phyloP scores from a whole-genome alignment of 2,113 vertebrate species.

The Cathartes aura region DNA sequence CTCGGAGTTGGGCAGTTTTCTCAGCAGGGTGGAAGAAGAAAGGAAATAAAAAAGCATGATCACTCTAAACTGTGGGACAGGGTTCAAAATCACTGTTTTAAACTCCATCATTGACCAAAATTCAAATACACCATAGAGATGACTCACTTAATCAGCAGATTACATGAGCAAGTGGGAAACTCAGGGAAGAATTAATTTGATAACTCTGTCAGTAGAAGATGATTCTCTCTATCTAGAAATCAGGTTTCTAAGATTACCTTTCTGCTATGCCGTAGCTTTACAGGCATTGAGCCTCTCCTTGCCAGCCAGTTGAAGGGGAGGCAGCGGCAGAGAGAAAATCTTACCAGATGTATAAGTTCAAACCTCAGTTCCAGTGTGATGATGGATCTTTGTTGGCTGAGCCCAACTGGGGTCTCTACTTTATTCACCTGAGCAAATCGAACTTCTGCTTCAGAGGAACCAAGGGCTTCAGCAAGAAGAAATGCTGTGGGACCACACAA shows the following conservation, averaged over 20 bases:
- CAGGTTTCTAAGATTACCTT: background rate
- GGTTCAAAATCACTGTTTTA: conserved; percentile 16
- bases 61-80: background rate
- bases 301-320: background rate
- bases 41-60: background rate
- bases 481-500: fast-evolving
- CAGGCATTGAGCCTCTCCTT: background rate
- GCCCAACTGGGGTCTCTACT: background rate
- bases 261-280: background rate
- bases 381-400: background rate
- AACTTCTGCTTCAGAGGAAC: background rate
- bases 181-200: conserved; percentile 1
- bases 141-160: conserved; percentile 30
- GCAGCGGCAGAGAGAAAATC: background rate
- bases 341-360: background rate
- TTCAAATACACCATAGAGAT: background rate
- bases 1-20: background rate
- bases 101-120: conserved; percentile 10
- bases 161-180: background rate
- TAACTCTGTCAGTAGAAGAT: background rate
- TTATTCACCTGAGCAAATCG: background rate
- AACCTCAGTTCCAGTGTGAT: background rate
- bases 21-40: conserved; percentile 17
- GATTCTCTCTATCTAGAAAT: background rate
- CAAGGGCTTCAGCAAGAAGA: background rate